Conservation (phyloP, 2,888 invertebrate genomes). For the Taenaris catops region DNA sequence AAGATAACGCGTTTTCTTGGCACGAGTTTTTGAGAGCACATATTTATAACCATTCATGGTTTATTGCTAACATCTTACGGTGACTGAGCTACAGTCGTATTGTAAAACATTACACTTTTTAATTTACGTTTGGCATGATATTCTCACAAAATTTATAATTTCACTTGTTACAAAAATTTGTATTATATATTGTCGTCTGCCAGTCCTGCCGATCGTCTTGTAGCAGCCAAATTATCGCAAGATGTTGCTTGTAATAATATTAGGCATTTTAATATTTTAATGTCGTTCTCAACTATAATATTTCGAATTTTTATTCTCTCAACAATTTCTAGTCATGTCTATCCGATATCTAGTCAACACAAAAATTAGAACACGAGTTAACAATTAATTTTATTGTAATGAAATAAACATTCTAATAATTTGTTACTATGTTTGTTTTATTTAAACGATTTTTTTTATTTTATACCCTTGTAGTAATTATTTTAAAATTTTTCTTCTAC, state of each 20-base stretch:
- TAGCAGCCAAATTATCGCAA: slow-evolving; percentile 39
- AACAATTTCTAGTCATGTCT: slow-evolving; percentile 63
- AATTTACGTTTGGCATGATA: slow-evolving; percentile 77
- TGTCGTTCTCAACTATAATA: not conserved
- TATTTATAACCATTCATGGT: too few relatives aligned
- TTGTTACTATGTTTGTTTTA: slow-evolving; percentile 57
- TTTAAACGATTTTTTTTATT: slow-evolving; percentile 38
- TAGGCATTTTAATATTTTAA: slow-evolving; percentile 32
- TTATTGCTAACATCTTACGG: too few relatives aligned
- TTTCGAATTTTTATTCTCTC: slow-evolving; percentile 20
- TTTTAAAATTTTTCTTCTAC: slow-evolving; percentile 37
- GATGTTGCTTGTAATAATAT: slow-evolving; percentile 18
- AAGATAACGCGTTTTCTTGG: too few relatives aligned
- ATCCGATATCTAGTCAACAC: too few relatives aligned
- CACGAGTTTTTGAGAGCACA: too few relatives aligned
- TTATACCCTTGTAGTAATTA: slow-evolving; percentile 24
- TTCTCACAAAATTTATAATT: slow-evolving; percentile 70
- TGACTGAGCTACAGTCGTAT: slow-evolving; percentile 75
- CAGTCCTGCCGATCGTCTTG: slow-evolving; percentile 68
- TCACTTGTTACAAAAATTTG: slow-evolving; percentile 62
- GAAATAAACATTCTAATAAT: slow-evolving; percentile 50
- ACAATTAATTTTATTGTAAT: slow-evolving; percentile 48
- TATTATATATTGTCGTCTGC: slow-evolving; percentile 59
- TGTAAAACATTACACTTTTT: slow-evolving; percentile 72
- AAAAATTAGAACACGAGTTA: too few relatives aligned